Percentiles rank a stretch among this genome's conserved stretches.
Evolutionary conservation across 2,888 invertebrate species (phyloP).

Genomic region (Napeogenes sylphis): DNA sequence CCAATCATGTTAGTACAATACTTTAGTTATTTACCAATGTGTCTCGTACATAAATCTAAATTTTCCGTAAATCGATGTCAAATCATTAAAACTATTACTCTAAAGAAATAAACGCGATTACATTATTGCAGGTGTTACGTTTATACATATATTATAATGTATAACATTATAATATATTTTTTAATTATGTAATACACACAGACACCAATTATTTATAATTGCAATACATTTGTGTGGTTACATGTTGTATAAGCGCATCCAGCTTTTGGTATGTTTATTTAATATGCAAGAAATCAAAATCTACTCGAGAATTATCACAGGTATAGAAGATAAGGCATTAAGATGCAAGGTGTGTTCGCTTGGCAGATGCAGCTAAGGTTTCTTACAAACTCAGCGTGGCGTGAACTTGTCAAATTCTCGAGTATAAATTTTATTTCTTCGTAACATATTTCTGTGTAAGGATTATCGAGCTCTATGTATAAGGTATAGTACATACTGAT

Average conservation of each 20-base stretch:
- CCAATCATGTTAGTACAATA: neutral
- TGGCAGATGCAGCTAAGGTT: neutral
- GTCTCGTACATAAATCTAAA: neutral
- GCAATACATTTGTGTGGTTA: too few species aligned
- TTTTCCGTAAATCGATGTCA: too few species aligned
- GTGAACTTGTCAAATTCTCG: neutral
- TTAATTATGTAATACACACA: too few species aligned
- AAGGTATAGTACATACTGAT: slow-evolving; percentile 4
- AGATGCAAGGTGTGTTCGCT: too few species aligned
- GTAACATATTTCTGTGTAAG: neutral
- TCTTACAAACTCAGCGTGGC: neutral
- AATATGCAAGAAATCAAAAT: neutral
- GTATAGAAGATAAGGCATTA: too few species aligned
- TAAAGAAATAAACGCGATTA: too few species aligned
- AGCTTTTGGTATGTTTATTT: neutral
- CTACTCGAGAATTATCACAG: neutral
- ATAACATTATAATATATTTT: too few species aligned
- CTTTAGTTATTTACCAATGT: neutral
- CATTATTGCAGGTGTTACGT: too few species aligned
- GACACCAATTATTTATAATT: too few species aligned
- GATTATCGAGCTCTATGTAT: slow-evolving; percentile 1
- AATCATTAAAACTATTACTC: too few species aligned
- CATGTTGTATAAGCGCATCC: too few species aligned
- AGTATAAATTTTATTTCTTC: neutral
- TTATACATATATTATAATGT: too few species aligned